Conservation (phyloP, 92 coral and sea anemone genomes). For the Hydrozoanthus gracilis region DNA sequence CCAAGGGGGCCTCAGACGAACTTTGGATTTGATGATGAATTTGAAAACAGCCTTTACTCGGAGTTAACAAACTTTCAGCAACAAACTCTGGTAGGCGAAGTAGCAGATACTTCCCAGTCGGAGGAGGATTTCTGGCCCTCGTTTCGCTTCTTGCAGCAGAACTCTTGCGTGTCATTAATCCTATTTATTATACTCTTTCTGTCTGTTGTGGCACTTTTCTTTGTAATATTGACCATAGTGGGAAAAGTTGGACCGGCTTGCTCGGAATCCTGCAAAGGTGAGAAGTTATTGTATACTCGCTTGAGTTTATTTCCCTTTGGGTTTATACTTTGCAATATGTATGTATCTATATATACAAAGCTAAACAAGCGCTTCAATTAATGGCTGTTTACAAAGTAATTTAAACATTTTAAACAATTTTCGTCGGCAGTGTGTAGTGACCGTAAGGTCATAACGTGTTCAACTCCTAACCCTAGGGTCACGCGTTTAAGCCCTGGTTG, state of each 20-base stretch:
- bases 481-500: no score
- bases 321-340: no score
- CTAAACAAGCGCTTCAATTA: no score
- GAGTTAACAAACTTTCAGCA: slow-evolving; percentile 24
- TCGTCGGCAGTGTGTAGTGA: no score
- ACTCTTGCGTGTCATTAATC: background rate
- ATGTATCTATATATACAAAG: no score
- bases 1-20: background rate
- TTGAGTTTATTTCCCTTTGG: no score
- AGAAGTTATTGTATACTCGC: background rate
- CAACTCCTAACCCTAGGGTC: no score
- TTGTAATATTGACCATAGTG: slow-evolving; percentile 25
- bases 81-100: background rate
- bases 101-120: background rate
- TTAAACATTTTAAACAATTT: no score
- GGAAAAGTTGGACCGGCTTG: slow-evolving; percentile 40
- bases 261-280: slow-evolving; percentile 10
- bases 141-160: background rate
- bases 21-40: slow-evolving; percentile 11
- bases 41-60: slow-evolving; percentile 25
- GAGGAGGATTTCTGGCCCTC: slow-evolving; percentile 8
- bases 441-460: no score
- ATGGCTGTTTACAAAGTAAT: no score
- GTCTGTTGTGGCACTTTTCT: slow-evolving; percentile 23
- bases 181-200: slow-evolving; percentile 13